Evolutionary conservation across 2,888 invertebrate genomes (phyloP).

Genomic region (Tachina grossa): DNA sequence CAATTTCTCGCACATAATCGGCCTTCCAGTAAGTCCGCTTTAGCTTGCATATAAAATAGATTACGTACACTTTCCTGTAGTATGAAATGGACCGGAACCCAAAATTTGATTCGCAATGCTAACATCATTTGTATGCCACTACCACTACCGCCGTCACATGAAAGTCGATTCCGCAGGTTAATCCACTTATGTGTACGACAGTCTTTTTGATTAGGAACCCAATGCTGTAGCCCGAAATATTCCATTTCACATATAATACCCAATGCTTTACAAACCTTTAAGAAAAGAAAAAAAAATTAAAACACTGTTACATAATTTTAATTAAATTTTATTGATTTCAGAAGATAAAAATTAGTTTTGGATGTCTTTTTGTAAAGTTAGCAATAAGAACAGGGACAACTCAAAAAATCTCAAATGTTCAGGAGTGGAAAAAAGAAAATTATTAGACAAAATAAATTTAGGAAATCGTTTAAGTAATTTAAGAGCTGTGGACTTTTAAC

Average conservation of each 20-base stretch:
- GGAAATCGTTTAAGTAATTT: too few relatives aligned
- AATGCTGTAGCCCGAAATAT: slow-evolving; percentile 91
- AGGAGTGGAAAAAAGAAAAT: too few relatives aligned
- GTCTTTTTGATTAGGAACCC: slow-evolving; percentile 83
- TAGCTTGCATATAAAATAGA: slow-evolving; percentile 93
- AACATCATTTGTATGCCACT: slow-evolving; percentile 80
- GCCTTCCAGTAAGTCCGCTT: slow-evolving; percentile 89
- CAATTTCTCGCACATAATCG: slow-evolving; percentile 88
- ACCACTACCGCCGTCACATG: slow-evolving; percentile 79
- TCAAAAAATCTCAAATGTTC: too few relatives aligned
- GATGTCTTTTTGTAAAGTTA: too few relatives aligned
- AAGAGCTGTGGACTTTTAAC: too few relatives aligned
- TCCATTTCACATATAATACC: slow-evolving; percentile 93
- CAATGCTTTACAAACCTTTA: slow-evolving; percentile 91
- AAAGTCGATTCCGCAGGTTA: slow-evolving; percentile 88
- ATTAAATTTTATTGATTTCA: too few relatives aligned
- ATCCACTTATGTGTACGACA: slow-evolving; percentile 92
- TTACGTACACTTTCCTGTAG: slow-evolving; percentile 92
- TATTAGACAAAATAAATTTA: too few relatives aligned
- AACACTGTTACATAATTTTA: neutral
- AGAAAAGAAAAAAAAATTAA: slow-evolving; percentile 57
- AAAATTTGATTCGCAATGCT: slow-evolving; percentile 90
- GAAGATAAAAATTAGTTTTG: too few relatives aligned
- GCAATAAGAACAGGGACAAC: too few relatives aligned
- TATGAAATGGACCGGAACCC: slow-evolving; percentile 94